Percentiles rank a stretch among this genome's conserved stretches.
These are phyloP conservation scores for Palythoa grandis DNA, from an alignment of 92 coral and sea anemone species.

Conservation along the genomic window DNA sequence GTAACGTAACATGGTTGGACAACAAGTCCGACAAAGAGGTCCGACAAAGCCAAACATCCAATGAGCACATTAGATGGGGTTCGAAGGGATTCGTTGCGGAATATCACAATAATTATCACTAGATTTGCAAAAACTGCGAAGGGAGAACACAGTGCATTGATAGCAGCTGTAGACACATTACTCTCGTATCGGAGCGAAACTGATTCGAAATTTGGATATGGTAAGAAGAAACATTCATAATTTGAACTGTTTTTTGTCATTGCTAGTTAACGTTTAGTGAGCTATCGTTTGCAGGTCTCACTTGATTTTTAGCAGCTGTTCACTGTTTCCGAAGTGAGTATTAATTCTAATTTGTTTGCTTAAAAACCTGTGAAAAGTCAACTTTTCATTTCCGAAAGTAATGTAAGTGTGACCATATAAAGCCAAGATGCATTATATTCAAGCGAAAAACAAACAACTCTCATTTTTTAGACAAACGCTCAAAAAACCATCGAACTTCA, in stretches of 20 bases:
- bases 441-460: neutral
- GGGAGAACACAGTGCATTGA: slow-evolving; percentile 61
- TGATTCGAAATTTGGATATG: slow-evolving; percentile 64
- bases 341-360: neutral
- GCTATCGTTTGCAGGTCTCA: neutral
- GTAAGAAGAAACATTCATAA: slow-evolving; percentile 53
- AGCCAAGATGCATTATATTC: slow-evolving; percentile 1
- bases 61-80: slow-evolving; percentile 71
- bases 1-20: slow-evolving; percentile 66
- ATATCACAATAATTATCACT: slow-evolving; percentile 57
- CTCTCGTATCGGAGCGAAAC: slow-evolving; percentile 52
- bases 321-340: neutral
- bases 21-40: slow-evolving; percentile 69
- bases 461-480: neutral
- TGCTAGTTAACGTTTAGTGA: neutral
- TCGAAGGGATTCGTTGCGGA: slow-evolving; percentile 51
- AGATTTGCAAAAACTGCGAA: slow-evolving; percentile 67
- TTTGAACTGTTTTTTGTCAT: neutral
- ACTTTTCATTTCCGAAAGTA: slow-evolving; percentile 11
- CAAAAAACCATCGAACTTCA: neutral
- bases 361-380: slow-evolving; percentile 26
- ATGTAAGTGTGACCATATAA: slow-evolving; percentile 3
- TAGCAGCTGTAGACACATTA: slow-evolving; percentile 67
- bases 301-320: slow-evolving; percentile 9
- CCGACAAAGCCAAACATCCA: slow-evolving; percentile 75